These are phyloP conservation scores for Phenganax subtilis DNA, from an alignment of 92 coral and sea anemone genomes.

Conservation along the genomic window DNA sequence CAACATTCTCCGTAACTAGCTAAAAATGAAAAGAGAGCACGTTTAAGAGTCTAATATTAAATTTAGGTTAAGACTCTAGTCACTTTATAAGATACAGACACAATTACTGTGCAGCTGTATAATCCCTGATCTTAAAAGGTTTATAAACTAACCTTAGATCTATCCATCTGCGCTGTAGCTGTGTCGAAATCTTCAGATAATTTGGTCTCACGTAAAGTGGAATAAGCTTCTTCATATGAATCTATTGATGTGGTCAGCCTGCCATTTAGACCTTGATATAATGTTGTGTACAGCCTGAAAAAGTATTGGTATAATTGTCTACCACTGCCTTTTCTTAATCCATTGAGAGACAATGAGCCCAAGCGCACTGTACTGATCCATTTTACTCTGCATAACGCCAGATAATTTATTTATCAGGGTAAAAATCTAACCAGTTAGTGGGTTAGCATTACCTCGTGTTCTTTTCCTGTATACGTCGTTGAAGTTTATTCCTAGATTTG, in stretches of 20 bases:
- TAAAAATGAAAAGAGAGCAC: not conserved
- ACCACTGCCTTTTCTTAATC: not conserved
- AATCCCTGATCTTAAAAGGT: not conserved
- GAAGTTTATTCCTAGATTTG: constrained; percentile 27
- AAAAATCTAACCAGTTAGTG: not conserved
- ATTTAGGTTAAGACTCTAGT: not conserved
- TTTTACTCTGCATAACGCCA: too few relatives aligned
- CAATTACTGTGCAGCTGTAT: too few relatives aligned
- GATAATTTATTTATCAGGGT: too few relatives aligned
- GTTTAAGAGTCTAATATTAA: not conserved
- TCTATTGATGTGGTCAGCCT: constrained; percentile 19
- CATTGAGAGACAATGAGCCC: not conserved
- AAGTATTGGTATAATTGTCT: not conserved
- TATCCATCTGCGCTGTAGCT: constrained; percentile 70
- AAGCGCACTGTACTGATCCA: too few relatives aligned
- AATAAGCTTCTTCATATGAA: constrained; percentile 8
- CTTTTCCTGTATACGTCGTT: constrained; percentile 31
- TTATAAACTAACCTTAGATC: constrained; percentile 54
- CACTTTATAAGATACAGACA: not conserved
- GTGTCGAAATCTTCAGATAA: constrained; percentile 62
- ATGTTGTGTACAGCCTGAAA: constrained; percentile 16
- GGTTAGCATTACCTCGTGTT: not conserved
- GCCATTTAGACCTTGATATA: constrained; percentile 7
- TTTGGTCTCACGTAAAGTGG: not conserved
- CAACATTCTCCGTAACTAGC: constrained; percentile 8